These are phyloP conservation scores for Protodeltote pygarga DNA, from an alignment of 2,888 invertebrate genomes.

Conservation along the genomic window DNA sequence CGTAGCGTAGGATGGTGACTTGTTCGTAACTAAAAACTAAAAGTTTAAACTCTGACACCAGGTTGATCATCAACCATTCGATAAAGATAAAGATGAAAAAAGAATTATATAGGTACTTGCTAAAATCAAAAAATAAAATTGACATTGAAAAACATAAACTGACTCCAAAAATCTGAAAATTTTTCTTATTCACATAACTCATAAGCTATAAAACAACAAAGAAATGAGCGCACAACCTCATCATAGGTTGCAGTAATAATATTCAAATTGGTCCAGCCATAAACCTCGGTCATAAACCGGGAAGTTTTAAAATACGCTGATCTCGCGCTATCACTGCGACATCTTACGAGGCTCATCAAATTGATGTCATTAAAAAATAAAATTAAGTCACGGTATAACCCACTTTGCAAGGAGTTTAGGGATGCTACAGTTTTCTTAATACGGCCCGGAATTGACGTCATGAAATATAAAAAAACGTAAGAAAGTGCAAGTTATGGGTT, in stretches of 20 bases:
- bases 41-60: no score
- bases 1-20: no score
- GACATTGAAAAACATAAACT: no score
- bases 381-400: conserved; percentile 45
- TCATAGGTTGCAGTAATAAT: conserved; percentile 26
- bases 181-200: neutral
- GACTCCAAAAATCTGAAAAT: no score
- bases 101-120: no score
- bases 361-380: conserved; percentile 50
- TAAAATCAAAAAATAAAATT: no score
- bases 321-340: conserved; percentile 24
- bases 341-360: conserved; percentile 40
- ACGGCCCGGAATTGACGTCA: conserved; percentile 5
- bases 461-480: conserved; percentile 1
- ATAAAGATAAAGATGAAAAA: no score
- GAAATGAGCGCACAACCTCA: conserved; percentile 11
- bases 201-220: conserved; percentile 3
- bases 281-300: conserved; percentile 32
- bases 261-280: conserved; percentile 39
- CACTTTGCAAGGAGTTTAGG: conserved; percentile 36
- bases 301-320: conserved; percentile 37
- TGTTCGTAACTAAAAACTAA: no score
- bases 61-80: no score
- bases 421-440: conserved; percentile 17
- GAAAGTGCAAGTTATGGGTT: neutral